phyloP scores from a whole-genome alignment of 2,797 vertebrate genomes.

The Oophaga sylvatica region DNA sequence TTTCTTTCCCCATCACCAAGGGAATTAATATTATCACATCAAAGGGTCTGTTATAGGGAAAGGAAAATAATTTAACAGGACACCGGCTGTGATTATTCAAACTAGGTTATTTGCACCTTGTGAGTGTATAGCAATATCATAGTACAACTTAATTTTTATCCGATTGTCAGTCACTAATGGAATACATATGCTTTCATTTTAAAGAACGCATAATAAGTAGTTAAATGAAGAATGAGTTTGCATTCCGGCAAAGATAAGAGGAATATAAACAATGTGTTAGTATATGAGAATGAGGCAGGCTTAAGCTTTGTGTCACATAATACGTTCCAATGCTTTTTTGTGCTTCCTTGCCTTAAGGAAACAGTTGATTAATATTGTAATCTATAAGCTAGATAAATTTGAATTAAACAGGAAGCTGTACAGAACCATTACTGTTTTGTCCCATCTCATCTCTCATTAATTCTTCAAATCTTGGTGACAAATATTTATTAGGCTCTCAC shows the following conservation, averaged over 20 bases:
- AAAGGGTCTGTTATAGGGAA: conserved; percentile 91
- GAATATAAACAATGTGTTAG: conserved; percentile 9
- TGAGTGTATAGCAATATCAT: conserved; percentile 87
- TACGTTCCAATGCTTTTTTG: background rate
- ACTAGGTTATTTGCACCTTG: conserved; percentile 92
- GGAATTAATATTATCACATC: conserved; percentile 99
- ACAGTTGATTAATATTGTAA: conserved; percentile 26
- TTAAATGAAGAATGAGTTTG: conserved; percentile 63
- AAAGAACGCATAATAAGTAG: conserved; percentile 87
- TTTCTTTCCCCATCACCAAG: conserved; percentile 76
- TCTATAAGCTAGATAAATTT: conserved; percentile 9
- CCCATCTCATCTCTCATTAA: conserved; percentile 29
- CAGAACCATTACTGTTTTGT: background rate
- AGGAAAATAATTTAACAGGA: conserved; percentile 96
- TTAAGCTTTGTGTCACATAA: background rate
- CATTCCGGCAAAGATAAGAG: conserved; percentile 16
- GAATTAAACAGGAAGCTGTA: conserved; percentile 1
- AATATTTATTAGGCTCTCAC: conserved; percentile 69
- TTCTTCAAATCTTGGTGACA: conserved; percentile 64
- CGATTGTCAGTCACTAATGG: conserved; percentile 93
- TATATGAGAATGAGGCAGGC: conserved; percentile 2
- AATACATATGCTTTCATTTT: conserved; percentile 93
- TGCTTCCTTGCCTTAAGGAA: conserved; percentile 27
- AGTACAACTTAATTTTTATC: conserved; percentile 96
- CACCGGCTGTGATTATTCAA: conserved; percentile 94